Conservation (phyloP, 2,113 vertebrate species). For the Pipra filicauda region DNA sequence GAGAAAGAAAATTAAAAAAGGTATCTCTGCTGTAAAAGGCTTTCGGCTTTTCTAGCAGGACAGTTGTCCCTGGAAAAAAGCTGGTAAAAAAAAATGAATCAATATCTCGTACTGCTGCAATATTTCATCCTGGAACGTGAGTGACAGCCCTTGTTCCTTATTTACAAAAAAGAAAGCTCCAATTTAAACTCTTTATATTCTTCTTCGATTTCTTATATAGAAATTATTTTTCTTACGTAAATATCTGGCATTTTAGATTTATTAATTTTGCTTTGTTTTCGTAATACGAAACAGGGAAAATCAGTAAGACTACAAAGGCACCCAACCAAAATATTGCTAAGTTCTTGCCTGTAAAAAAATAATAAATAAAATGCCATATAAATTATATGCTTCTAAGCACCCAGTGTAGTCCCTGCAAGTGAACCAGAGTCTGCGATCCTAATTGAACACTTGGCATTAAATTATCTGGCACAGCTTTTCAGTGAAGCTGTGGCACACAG, state of each 20-base stretch:
- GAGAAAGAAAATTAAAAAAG: background rate
- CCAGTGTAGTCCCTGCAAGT: background rate
- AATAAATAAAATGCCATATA: background rate
- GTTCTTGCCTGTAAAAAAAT: background rate
- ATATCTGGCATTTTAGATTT: background rate
- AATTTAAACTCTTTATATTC: background rate
- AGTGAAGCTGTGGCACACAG: background rate
- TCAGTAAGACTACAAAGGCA: background rate
- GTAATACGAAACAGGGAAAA: background rate
- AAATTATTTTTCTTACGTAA: background rate
- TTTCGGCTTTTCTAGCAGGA: background rate
- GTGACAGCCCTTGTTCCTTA: background rate
- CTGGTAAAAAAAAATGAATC: background rate
- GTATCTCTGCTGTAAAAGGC: background rate
- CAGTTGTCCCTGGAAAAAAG: background rate
- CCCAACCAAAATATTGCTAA: background rate
- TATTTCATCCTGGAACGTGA: background rate
- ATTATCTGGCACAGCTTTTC: background rate
- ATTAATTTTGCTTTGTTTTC: background rate
- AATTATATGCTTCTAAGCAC: background rate
- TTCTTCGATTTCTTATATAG: background rate
- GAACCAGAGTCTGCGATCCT: background rate
- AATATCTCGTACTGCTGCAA: background rate
- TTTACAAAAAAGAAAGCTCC: background rate
- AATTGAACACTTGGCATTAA: background rate